phyloP scores from a whole-genome alignment of 2,888 invertebrate species.

The Ectemnius lituratus region DNA sequence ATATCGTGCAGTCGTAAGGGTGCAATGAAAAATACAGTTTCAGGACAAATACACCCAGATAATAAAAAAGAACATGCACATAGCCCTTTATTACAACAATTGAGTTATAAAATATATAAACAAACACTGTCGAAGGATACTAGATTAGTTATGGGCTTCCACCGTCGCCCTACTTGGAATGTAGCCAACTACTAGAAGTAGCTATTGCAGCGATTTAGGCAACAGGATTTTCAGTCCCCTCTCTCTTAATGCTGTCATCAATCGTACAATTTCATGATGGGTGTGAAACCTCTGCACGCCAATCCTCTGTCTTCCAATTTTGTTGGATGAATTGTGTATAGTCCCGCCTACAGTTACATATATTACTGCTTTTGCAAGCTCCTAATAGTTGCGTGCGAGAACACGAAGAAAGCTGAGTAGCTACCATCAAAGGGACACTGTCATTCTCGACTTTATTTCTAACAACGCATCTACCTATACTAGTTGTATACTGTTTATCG shows the following conservation, averaged over 20 bases:
- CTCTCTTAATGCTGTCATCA: constrained; percentile 12
- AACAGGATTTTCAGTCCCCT: no score
- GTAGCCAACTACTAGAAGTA: no score
- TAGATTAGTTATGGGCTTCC: neutral
- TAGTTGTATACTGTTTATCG: neutral
- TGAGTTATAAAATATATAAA: constrained; percentile 20
- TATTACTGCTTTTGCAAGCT: no score
- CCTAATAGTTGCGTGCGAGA: no score
- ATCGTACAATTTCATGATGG: constrained; percentile 2
- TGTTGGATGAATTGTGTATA: no score
- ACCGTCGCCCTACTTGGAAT: no score
- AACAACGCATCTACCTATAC: no score
- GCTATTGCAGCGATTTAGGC: no score
- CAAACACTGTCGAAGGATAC: neutral
- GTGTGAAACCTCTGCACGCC: neutral
- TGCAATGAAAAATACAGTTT: neutral
- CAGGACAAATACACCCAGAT: constrained; percentile 9
- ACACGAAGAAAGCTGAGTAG: no score
- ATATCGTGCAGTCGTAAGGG: neutral
- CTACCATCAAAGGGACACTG: no score
- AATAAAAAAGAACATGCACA: constrained; percentile 31
- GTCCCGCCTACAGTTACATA: no score
- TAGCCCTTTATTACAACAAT: constrained; percentile 38
- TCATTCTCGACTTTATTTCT: no score
- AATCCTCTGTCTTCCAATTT: neutral